A percentile compares a stretch with the other conserved stretches of the same genome.
phyloP scores from a whole-genome alignment of 1,140 invertebrate genomes.

The Proales similis region DNA sequence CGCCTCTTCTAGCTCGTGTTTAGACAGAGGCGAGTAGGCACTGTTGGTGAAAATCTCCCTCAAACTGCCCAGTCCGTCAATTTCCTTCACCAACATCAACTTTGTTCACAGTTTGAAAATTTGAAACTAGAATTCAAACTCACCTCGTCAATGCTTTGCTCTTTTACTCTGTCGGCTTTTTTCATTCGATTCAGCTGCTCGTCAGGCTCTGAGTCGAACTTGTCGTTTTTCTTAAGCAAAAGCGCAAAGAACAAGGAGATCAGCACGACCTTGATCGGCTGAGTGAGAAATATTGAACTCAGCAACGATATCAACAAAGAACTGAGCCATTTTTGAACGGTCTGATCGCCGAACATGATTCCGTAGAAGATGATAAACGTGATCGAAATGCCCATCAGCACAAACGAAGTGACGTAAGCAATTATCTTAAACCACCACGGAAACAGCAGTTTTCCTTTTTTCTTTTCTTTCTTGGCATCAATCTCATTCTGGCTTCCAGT shows the following conservation, averaged over 20 bases:
- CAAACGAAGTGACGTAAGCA: conserved; percentile 1
- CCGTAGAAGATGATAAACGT: conserved; percentile 19
- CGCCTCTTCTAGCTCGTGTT: conserved; percentile 47
- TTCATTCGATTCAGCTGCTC: too few species aligned
- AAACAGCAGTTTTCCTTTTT: conserved; percentile 44
- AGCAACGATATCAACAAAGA: conserved; percentile 31
- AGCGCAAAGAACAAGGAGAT: conserved; percentile 56
- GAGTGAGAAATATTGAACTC: conserved; percentile 20
- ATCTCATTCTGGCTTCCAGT: not conserved
- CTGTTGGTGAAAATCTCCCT: too few species aligned
- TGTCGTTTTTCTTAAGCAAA: conserved; percentile 53
- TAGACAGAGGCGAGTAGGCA: conserved; percentile 44
- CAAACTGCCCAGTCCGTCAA: not conserved
- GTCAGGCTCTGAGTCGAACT: conserved; percentile 53
- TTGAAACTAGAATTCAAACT: conserved; percentile 46
- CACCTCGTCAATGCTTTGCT: conserved; percentile 41
- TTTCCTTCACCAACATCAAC: not conserved
- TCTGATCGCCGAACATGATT: conserved; percentile 27
- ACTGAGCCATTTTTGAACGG: conserved; percentile 23
- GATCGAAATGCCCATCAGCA: not conserved
- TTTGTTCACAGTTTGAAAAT: conserved; percentile 5
- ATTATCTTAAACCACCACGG: conserved; percentile 29
- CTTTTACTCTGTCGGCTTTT: conserved; percentile 57
- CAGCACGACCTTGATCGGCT: conserved; percentile 41
- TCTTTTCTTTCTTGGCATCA: conserved; percentile 10